These are phyloP conservation scores for Myxocyprinus asiaticus DNA, from an alignment of 2,113 vertebrate genomes.

Conservation along the genomic window DNA sequence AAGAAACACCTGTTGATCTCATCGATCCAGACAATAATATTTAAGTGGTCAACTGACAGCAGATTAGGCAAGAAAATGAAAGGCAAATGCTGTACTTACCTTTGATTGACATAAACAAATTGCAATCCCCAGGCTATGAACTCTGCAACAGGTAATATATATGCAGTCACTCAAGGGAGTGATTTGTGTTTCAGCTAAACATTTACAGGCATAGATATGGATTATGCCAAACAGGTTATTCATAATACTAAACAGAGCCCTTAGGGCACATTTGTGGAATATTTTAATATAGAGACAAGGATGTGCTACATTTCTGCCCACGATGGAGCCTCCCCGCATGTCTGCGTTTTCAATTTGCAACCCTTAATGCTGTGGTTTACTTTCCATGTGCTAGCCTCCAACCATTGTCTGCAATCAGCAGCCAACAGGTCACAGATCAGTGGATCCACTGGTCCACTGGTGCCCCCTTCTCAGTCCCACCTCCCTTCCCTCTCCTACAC, in stretches of 20 bases:
- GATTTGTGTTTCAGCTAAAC: neutral
- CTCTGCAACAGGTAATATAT: slow-evolving; percentile 22
- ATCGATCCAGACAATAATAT: too few species aligned
- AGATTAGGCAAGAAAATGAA: neutral
- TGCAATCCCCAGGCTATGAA: slow-evolving; percentile 2
- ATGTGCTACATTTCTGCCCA: neutral
- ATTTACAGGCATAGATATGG: slow-evolving; percentile 1
- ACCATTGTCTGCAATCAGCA: slow-evolving; percentile 14
- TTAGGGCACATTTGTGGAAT: slow-evolving; percentile 19
- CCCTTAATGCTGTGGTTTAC: slow-evolving; percentile 48
- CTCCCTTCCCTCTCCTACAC: too few species aligned
- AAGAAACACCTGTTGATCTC: too few species aligned
- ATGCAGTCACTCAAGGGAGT: slow-evolving; percentile 1
- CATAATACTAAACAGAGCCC: slow-evolving; percentile 12
- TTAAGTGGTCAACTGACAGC: neutral
- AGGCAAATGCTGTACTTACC: slow-evolving; percentile 27
- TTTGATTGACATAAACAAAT: slow-evolving; percentile 37
- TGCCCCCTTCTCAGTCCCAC: neutral
- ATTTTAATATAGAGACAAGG: slow-evolving; percentile 2
- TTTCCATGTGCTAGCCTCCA: slow-evolving; percentile 11
- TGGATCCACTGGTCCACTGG: slow-evolving; percentile 25
- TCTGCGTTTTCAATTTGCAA: slow-evolving; percentile 42
- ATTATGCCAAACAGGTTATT: slow-evolving; percentile 21
- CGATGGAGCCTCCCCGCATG: slow-evolving; percentile 8
- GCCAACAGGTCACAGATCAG: slow-evolving; percentile 37